phyloP scores from a whole-genome alignment of 1,140 invertebrate species.

The Trypoxylus dichotomus region DNA sequence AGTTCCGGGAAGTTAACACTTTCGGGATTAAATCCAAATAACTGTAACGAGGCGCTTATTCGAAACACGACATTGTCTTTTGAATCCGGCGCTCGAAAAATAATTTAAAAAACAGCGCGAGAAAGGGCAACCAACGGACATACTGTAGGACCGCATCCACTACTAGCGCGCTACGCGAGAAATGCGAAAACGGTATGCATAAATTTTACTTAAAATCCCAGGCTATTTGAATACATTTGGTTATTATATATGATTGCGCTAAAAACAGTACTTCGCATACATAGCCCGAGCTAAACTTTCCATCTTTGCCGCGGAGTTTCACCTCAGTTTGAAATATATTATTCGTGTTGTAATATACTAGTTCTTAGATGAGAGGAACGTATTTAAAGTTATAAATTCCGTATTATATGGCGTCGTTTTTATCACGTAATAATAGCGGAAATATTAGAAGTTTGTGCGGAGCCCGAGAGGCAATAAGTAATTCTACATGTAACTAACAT shows the following conservation, averaged over 20 bases:
- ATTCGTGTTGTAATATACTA: background rate
- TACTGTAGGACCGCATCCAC: too few species aligned
- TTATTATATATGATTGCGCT: background rate
- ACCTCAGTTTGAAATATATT: background rate
- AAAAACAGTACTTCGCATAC: background rate
- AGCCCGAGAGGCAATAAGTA: too few species aligned
- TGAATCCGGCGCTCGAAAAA: too few species aligned
- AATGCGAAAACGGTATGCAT: background rate
- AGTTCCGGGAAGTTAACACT: too few species aligned
- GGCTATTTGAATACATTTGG: background rate
- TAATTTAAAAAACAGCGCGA: too few species aligned
- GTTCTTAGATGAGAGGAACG: background rate
- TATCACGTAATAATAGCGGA: background rate
- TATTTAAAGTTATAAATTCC: background rate
- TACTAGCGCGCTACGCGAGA: too few species aligned
- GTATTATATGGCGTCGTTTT: background rate
- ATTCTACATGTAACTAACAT: too few species aligned
- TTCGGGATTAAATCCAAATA: too few species aligned
- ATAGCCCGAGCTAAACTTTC: background rate
- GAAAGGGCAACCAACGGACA: too few species aligned
- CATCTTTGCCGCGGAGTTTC: background rate
- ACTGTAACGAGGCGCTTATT: too few species aligned
- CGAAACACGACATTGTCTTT: too few species aligned
- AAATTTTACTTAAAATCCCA: background rate
- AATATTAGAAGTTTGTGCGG: background rate